Conservation (phyloP, 2,113 vertebrate species). For the Epinephelus moara region DNA sequence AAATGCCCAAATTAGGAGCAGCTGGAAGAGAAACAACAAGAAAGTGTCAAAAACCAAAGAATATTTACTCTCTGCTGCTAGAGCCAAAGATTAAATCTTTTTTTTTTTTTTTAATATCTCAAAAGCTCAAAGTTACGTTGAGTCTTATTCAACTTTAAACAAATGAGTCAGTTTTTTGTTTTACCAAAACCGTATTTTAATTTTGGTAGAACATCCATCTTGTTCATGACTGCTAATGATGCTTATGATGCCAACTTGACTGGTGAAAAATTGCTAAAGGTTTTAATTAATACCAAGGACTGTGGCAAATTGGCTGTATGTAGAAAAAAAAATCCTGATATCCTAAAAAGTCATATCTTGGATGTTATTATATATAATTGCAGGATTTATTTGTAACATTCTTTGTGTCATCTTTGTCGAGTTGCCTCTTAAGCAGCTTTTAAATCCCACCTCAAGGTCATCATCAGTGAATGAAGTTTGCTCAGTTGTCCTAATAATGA, state of each 20-base stretch:
- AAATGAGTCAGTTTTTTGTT: background rate
- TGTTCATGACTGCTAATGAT: too few species aligned
- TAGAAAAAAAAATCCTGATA: background rate
- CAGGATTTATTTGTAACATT: too few species aligned
- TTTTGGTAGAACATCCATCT: background rate
- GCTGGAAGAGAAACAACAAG: too few species aligned
- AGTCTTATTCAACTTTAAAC: background rate
- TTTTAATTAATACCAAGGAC: background rate
- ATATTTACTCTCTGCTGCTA: background rate
- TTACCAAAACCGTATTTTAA: background rate
- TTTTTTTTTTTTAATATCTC: background rate
- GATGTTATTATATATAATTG: too few species aligned
- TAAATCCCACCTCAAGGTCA: too few species aligned
- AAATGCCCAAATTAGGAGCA: background rate
- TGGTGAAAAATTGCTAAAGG: background rate
- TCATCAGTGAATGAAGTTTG: too few species aligned
- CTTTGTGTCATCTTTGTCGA: too few species aligned
- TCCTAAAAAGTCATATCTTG: background rate
- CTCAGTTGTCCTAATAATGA: too few species aligned
- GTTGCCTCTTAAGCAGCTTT: too few species aligned
- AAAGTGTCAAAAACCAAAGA: constrained; percentile 5
- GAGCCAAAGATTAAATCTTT: background rate
- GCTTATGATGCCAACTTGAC: background rate
- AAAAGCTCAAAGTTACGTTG: background rate
- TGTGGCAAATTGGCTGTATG: background rate